Base-by-base conservation (phyloP, 1,140 invertebrate genomes). In the Marisa cornuarietis region DNA sequence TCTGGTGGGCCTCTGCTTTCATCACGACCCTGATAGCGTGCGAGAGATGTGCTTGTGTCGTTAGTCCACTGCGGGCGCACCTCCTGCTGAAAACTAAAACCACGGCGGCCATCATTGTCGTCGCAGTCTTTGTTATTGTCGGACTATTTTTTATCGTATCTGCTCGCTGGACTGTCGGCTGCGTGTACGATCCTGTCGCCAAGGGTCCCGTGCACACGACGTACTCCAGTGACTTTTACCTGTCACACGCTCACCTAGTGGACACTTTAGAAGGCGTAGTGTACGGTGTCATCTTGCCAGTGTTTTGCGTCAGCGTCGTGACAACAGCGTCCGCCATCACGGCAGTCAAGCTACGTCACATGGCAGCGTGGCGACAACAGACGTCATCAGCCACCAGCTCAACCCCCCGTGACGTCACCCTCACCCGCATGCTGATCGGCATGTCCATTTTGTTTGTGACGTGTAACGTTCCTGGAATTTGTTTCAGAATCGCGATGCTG, bases 371-470 rank as follows among this genome's bases (percentile, higher is more conserved):
- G 72, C 72, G 72, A 14, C 51, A 74, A 16, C 51, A 74, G 52
- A 58, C 72, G 20, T n/a, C 72, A 51, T 74, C 72, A 11, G 26
- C 49, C 6, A 16, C 54, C 20, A 26, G 2, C 42, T 63, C 62
- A 63, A 24, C 72, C 18, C 2, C 18, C 4, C 20, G 20, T 31
- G 72, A 74, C 52, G 24, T 58, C 14, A 74, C 72, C 51, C 52
- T 74, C 31, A 62, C 72, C 13, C 72, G 72, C 0, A 74, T 74
- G 72, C 51, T 74, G 51, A 74, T 74, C 72, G 72, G 72, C 16
- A 74, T 51, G 54, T 74, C 72, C 72, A 24, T 31, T 24, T n/a
- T 74, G 51, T 74, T 74, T 24, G n/a, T 74, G 14, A 54, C n/a
- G 1, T 74, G 72, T 51, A 74, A 31, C n/a, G 51, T 8, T 26